Base-by-base conservation (phyloP, 2,113 vertebrate species). In the Anseranas semipalmata region DNA sequence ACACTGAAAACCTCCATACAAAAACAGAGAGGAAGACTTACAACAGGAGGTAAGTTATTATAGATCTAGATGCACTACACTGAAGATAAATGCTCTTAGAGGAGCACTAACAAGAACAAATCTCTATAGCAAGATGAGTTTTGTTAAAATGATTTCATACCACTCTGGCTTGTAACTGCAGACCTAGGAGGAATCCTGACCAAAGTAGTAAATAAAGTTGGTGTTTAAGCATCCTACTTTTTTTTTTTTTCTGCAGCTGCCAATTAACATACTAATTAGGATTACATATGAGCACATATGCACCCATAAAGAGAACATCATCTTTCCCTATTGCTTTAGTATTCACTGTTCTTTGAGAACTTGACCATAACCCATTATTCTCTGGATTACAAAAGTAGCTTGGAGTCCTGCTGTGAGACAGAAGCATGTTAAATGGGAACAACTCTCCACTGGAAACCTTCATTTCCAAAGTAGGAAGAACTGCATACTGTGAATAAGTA, bases 341-440 rank as follows among this genome's bases (percentile, higher is more conserved):
- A 58, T 80, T 66, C 27, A 15, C 17, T 80, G 15, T 45, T 72
- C 45, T 88, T 65, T 88, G 63, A 58, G 48, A 88, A 83, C 75
- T 52, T 80, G 17, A 24, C 35, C 24, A 30, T 13, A 66, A 76
- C 76, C 8, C 4, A 79, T 73, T 63, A 55, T 86, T 87, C 43
- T 79, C 50, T 72, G 68, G 85, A 72, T 83, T 56, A 85, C 27
- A 16, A 52, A 95, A 37, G 14, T 39, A 46, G 79, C 66, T 76
- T 82, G 52, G 39, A 58, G 39, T 89, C 76, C 66, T 39, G 25
- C 48, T 94, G 59, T 72, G 88, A 92, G 75, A 82, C 14, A 79
- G 94, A 76, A 92, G 73, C 77, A 59, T 89, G 87, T 92, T 43
- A 68, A 89, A 93, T 78, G 77, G 85, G 71, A 90, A 68, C 93